Percentiles rank a stretch among this genome's conserved stretches.
These are phyloP conservation scores for Odontophorus gujanensis DNA, from an alignment of 2,113 vertebrate genomes.

Conservation along the genomic window DNA sequence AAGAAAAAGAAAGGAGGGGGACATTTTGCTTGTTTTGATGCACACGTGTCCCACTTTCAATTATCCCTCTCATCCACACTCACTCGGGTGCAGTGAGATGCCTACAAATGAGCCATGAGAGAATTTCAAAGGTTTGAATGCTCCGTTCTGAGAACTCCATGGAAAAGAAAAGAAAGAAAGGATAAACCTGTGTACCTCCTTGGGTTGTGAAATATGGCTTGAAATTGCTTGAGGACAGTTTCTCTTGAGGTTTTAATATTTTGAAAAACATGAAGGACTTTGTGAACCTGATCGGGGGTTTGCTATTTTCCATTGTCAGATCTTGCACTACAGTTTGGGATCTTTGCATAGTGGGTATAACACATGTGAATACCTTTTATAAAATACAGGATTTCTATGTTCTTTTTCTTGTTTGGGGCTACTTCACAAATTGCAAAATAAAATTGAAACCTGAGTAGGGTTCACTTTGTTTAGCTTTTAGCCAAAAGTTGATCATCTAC, in stretches of 20 bases:
- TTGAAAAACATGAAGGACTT: constrained; percentile 21
- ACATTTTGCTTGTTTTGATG: constrained; percentile 67
- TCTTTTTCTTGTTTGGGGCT: background rate
- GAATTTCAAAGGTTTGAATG: constrained; percentile 54
- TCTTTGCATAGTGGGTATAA: background rate
- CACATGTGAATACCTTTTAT: background rate
- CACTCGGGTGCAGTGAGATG: constrained; percentile 47
- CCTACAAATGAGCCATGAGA: constrained; percentile 58
- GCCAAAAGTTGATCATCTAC: background rate
- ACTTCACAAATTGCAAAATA: background rate
- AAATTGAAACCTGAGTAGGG: background rate
- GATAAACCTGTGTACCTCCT: background rate
- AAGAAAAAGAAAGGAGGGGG: constrained; percentile 19
- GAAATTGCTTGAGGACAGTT: constrained; percentile 6
- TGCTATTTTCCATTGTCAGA: background rate
- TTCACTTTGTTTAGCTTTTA: background rate
- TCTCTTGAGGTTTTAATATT: background rate
- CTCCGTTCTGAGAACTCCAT: background rate
- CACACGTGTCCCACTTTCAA: constrained; percentile 44
- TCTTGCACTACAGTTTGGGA: background rate
- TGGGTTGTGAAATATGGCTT: constrained; percentile 11
- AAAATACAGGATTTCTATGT: background rate
- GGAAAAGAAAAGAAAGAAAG: background rate
- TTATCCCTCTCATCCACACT: constrained; percentile 57
- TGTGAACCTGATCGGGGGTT: background rate